Base-by-base conservation (phyloP, 2,888 invertebrate species). In the Nowickia ferox region DNA sequence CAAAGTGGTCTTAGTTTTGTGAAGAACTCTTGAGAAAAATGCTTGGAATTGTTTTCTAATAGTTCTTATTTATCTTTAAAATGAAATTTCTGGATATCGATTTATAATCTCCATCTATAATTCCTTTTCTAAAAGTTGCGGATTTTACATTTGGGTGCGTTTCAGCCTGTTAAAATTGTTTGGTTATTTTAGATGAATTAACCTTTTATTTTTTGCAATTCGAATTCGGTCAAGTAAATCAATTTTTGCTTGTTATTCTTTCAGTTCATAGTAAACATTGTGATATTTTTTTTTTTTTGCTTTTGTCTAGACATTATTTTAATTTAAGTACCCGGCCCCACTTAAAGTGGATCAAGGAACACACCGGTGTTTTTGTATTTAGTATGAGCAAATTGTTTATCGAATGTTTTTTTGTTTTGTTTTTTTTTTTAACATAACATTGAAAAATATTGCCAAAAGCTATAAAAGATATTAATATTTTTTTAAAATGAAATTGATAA, bases 251-350 rank as follows among this genome's bases (percentile, higher is more conserved):
- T 53, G 0, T 71, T 38, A 30, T 30, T 44, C 17, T 44, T 51
- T 3, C 22, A 66, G 57, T 51, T 81, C 15, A 59, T 63, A 38
- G 17, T 4, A 22, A 61, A 61, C 22, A 61, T 68, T 68, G 30
- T 5, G 30, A 30, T 30, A 3, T 30, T 30, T 30, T 30, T 30
- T 30, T 30, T 30, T 30, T 30, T 30, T 30, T 30, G 0, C 51
- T 53, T 30, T 57, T 11, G 82, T 77, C 76, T 77, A 83, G 82
- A 71, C 82, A 53, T 51, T 42, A 77, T 83, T 77, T 77, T 59
- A 65, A 65, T 57, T 76, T 63, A 48, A 65, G 48, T n/a, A 48
- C 22, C 22, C 19, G 19, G 15, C 48, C 51, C 6, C 46, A 55
- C 17, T 40, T 69, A 40, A 48, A 76, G 13, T 30, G 30, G 22